Percentiles rank a stretch among this genome's conserved stretches.
Evolutionary conservation across 2,797 vertebrate genomes (phyloP).

Genomic region (Manis crassicaudata): DNA sequence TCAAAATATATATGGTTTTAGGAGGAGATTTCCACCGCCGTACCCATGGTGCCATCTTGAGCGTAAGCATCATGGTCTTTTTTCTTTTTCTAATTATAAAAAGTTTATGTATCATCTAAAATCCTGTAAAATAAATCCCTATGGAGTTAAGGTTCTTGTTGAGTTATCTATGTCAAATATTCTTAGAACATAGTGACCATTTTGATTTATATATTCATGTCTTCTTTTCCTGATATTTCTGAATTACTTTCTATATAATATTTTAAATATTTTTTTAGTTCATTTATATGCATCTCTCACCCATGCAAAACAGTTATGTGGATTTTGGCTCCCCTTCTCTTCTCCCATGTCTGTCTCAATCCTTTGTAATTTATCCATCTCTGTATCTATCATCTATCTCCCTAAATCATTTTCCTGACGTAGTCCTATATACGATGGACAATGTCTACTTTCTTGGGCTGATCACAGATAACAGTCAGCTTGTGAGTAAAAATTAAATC

Average conservation of each 20-base stretch:
- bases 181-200: neutral
- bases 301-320: neutral
- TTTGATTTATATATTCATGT: neutral
- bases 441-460: neutral
- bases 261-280: neutral
- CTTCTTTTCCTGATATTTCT: neutral
- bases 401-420: neutral
- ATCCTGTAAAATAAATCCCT: neutral
- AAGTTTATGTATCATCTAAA: neutral
- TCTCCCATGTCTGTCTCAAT: neutral
- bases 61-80: neutral
- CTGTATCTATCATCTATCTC: neutral
- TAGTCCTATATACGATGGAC: neutral
- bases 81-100: neutral
- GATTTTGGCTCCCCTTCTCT: neutral
- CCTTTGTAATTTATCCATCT: neutral
- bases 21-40: too few relatives aligned
- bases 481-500: neutral
- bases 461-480: too few relatives aligned
- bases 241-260: neutral
- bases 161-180: neutral
- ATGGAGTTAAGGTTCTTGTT: neutral
- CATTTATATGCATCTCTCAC: neutral
- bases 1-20: too few relatives aligned
- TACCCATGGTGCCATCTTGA: too few relatives aligned